phyloP scores from a whole-genome alignment of 2,113 vertebrate genomes.

The Eclectus roratus region DNA sequence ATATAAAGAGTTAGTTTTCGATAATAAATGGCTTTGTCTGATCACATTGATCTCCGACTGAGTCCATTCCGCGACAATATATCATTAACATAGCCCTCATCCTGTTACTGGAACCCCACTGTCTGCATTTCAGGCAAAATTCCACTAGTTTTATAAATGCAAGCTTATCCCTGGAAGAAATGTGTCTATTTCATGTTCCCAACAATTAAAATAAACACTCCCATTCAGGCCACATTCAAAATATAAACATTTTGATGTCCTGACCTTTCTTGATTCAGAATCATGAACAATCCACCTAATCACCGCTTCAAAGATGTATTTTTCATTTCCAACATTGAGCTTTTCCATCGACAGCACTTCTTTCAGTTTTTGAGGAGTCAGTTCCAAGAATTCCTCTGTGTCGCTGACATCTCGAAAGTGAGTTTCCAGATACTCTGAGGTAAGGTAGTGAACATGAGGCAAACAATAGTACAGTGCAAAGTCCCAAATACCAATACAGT shows the following conservation, averaged over 20 bases:
- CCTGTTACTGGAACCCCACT: not conserved
- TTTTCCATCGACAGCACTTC: constrained; percentile 94
- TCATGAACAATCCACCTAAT: constrained; percentile 93
- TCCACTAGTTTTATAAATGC: not conserved
- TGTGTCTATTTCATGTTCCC: not conserved
- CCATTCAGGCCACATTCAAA: not conserved
- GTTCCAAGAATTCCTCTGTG: constrained; percentile 93
- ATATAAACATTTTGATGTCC: not conserved
- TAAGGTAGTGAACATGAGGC: too few relatives aligned
- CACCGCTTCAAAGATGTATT: constrained; percentile 91
- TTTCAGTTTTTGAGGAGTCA: constrained; percentile 85
- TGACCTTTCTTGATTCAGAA: constrained; percentile 87
- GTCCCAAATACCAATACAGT: too few relatives aligned
- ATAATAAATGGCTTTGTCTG: too few relatives aligned
- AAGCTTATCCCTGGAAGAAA: not conserved
- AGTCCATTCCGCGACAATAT: too few relatives aligned
- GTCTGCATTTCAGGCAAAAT: not conserved
- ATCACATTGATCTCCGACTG: too few relatives aligned
- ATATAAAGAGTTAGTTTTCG: too few relatives aligned
- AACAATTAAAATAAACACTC: not conserved
- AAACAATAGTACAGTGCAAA: too few relatives aligned
- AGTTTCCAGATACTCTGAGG: too few relatives aligned
- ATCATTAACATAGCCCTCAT: not conserved
- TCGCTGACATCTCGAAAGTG: constrained; percentile 79
- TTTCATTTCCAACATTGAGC: constrained; percentile 95